These are phyloP conservation scores for Centropristis striata DNA, from an alignment of 2,113 vertebrate genomes.

Conservation along the genomic window DNA sequence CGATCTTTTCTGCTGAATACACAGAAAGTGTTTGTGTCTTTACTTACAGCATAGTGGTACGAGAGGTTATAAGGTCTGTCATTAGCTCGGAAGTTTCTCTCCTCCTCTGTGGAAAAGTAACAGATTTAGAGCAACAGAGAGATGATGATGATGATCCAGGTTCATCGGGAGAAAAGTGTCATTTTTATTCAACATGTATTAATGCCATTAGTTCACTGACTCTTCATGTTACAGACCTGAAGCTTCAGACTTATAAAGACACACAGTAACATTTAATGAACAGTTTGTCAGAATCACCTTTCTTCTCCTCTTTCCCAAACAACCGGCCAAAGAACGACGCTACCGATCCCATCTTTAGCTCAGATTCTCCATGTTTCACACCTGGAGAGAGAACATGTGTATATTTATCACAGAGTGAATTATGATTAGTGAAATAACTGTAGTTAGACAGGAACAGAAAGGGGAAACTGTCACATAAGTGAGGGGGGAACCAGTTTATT, in stretches of 20 bases:
- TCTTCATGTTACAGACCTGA: neutral
- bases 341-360: slow-evolving; percentile 81
- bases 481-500: slow-evolving; percentile 8
- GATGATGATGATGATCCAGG: neutral
- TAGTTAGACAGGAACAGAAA: neutral
- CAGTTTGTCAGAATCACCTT: slow-evolving; percentile 75
- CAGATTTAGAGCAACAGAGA: neutral
- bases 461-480: slow-evolving; percentile 21
- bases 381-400: slow-evolving; percentile 63
- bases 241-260: slow-evolving; percentile 41
- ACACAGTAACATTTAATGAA: no score
- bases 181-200: neutral
- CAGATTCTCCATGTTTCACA: slow-evolving; percentile 78
- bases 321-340: slow-evolving; percentile 81
- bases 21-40: neutral
- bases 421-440: neutral
- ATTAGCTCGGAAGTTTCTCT: slow-evolving; percentile 90
- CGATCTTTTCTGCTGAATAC: slow-evolving; percentile 28
- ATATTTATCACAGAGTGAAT: neutral
- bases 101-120: slow-evolving; percentile 81
- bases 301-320: slow-evolving; percentile 75
- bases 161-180: neutral
- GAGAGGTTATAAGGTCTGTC: slow-evolving; percentile 89
- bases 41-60: slow-evolving; percentile 91
- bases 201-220: neutral